Evolutionary conservation across 2,113 vertebrate genomes (phyloP).

Genomic region (Aphyosemion australe): DNA sequence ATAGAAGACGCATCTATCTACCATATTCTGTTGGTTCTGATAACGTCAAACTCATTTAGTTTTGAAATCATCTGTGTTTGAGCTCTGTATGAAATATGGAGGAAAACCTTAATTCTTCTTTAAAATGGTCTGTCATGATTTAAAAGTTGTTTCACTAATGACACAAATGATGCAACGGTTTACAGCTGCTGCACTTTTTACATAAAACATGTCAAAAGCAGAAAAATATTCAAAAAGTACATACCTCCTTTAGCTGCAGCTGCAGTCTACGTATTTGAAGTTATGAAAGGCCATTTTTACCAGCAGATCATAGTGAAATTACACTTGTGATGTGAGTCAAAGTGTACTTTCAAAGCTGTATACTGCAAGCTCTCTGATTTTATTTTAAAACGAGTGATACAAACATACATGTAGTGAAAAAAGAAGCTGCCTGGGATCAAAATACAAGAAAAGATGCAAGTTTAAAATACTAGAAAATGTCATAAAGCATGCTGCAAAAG

Average conservation of each 20-base stretch:
- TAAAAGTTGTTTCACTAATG: neutral
- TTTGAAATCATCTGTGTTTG: neutral
- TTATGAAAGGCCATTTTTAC: neutral
- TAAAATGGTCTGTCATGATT: neutral
- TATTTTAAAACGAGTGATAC: neutral
- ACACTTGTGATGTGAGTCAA: neutral
- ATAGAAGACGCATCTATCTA: slow-evolving; percentile 4
- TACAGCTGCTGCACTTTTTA: too few relatives aligned
- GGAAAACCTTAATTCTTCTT: too few relatives aligned
- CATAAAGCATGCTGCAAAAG: neutral
- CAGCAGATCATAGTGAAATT: neutral
- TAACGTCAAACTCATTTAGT: neutral
- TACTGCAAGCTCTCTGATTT: neutral
- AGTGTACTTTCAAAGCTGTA: neutral
- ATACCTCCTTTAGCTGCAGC: too few relatives aligned
- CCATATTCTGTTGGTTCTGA: neutral
- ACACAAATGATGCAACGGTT: too few relatives aligned
- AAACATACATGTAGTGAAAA: neutral
- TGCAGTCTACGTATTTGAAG: neutral
- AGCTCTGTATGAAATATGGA: too few relatives aligned
- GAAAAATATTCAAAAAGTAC: too few relatives aligned
- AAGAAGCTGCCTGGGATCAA: neutral
- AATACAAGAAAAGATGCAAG: too few relatives aligned
- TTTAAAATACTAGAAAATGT: too few relatives aligned
- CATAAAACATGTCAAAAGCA: too few relatives aligned